Evolutionary conservation across 2,113 vertebrate species (phyloP).

Genomic region (Ammodramus savannarum): DNA sequence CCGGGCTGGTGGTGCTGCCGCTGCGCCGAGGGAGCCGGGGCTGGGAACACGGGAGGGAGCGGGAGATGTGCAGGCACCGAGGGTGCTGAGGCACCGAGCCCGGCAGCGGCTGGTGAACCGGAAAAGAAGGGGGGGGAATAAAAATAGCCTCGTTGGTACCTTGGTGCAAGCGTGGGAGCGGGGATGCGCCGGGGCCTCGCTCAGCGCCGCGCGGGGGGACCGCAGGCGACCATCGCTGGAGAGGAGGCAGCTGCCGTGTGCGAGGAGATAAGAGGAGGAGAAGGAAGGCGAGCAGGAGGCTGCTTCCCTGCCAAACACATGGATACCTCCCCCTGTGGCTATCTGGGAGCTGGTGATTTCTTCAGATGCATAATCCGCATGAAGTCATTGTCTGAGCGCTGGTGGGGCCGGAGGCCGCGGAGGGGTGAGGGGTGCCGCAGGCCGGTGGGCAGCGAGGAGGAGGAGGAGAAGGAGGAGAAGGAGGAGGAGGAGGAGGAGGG

Average conservation of each 20-base stretch:
- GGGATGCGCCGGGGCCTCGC: conserved; percentile 20
- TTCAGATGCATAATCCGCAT: conserved; percentile 62
- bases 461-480: not conserved
- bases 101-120: not conserved
- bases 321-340: conserved; percentile 52
- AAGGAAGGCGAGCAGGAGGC: conserved; percentile 14
- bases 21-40: conserved; percentile 14
- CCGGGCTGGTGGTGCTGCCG: not conserved
- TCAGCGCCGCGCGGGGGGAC: conserved; percentile 15
- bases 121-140: not conserved
- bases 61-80: not conserved
- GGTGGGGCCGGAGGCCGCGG: conserved; percentile 37
- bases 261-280: not conserved
- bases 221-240: not conserved
- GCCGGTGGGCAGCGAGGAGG: conserved; percentile 34
- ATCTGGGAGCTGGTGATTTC: conserved; percentile 33
- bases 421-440: conserved; percentile 21
- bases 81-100: conserved; percentile 13
- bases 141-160: conserved; percentile 23
- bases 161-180: conserved; percentile 38
- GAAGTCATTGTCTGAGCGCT: conserved; percentile 47
- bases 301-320: conserved; percentile 58
- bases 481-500: not conserved
- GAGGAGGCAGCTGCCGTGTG: conserved; percentile 33
- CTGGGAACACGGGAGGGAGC: not conserved